Base-by-base conservation (phyloP, 2,797 vertebrate species). In the Nyctibius grandis region DNA sequence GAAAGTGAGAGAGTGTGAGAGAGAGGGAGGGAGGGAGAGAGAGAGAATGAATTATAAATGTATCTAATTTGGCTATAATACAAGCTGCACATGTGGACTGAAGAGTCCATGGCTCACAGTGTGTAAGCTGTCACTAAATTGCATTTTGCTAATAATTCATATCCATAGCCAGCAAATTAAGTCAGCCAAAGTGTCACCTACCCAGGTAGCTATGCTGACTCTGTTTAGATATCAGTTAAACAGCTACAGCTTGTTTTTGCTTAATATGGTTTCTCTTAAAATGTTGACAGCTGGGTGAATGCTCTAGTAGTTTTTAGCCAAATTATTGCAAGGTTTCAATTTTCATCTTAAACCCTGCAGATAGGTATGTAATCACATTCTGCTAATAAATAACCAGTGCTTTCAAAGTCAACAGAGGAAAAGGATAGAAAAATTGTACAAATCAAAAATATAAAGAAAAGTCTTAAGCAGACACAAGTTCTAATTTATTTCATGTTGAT, bases 301-400 rank as follows among this genome's bases (percentile, higher is more conserved):
- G 88, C 89, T 92, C 73, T 76, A 70, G 92, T 93, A 96, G 95
- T 57, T 97, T 97, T 94, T 96, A 95, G 85, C 81, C 96, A 97
- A 97, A 98, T 96, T 97, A 97, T 92, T 78, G 54, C 82, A 69
- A 94, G 92, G 91, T 89, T 97, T 97, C 92, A 92, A 93, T 98
- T 97, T 97, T 91, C 90, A 90, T 69, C 94, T 95, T 89, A 96
- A 97, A 88, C 70, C 64, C 91, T 88, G 74, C 65, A 93, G 95
- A 97, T 76, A 96, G 81, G 92, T 91, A 87, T 7, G 33, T 93
- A 97, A 96, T 95, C 75, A 54, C 83, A 94, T 96, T 94, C 93
- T 87, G 74, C 87, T 97, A 96, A 96, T 94, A 97, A 97, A 96
- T 94, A 98, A 95, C 63, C 54, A 78, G 60, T 67, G 33, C 65